Evolutionary conservation across 2,888 invertebrate species (phyloP), one percentile per base, ranked within the genome.

Genomic region (Drosophila conformis): DNA sequence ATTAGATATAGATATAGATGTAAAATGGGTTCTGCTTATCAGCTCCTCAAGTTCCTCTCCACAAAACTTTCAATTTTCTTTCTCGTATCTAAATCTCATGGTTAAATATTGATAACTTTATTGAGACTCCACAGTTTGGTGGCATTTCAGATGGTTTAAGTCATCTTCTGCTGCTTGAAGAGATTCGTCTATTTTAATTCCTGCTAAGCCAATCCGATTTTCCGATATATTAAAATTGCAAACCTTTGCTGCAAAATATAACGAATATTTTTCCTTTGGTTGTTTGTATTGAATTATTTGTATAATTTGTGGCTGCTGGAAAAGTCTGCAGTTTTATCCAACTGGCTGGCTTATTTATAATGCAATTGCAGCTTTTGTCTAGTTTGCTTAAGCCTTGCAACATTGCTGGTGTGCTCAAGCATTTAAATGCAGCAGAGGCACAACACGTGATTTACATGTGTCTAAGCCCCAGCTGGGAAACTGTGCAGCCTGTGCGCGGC

Each of bases 381-480:
- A 4, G 46, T 48, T 48, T 18, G 13, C 13, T 1, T 25, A 21
- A 36, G 21, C 21, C 11, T 36, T 18, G 10, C 46, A 29, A 4
- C 60, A 25, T 31, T 29, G 33, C 46, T 21, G 63, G 64, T 65
- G 62, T 35, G 25, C 8, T 61, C 46, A 73, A 38, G 64, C 53
- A 74, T 75, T 63, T 36, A 79, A 77, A 75, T 75, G 58, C 62
- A 40, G 53, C 53, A 48, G 27, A 4, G 18, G 1, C 51, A 35
- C 21, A 58, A 59, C 60, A 66, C 48, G 81, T 88, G 89, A 86
- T 75, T 88, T 83, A 77, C 87, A 83, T 77, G 68, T 76, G 82
- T 71, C 75, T 69, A 71, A 70, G 69, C 73, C 56, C 67, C 53
- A 51, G 49, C 56, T 62, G 48, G 51, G 64, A 46, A 52, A 52